phyloP scores from a whole-genome alignment of 2,888 invertebrate genomes.

The Sminthurinus aureus region DNA sequence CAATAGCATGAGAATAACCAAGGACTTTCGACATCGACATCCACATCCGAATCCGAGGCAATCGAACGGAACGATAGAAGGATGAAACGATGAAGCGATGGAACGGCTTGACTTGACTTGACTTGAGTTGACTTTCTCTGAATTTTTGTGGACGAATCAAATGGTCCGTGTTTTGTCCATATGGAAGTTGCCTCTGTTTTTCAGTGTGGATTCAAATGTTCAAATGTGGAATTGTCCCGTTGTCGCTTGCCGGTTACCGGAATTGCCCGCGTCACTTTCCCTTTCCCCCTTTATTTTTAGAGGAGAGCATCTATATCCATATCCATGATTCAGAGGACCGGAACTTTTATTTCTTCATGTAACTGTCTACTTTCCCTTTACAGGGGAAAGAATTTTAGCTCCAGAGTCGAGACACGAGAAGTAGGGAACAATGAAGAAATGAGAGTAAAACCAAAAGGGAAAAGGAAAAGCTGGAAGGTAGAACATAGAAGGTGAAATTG shows the following conservation, averaged over 20 bases:
- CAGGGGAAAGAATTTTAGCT: not conserved
- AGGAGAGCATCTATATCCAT: too few species aligned
- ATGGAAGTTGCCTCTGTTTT: too few species aligned
- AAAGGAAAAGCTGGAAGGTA: not conserved
- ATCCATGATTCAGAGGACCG: not conserved
- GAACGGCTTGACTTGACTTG: not conserved
- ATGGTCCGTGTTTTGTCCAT: too few species aligned
- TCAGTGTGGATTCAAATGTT: too few species aligned
- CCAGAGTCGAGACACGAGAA: too few species aligned
- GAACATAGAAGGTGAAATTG: not conserved
- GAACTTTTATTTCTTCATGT: too few species aligned
- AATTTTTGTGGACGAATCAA: too few species aligned
- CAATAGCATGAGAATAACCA: not conserved
- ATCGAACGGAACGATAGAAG: not conserved
- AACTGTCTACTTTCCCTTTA: not conserved
- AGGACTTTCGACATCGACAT: not conserved
- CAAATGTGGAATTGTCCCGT: too few species aligned
- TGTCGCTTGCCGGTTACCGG: too few species aligned
- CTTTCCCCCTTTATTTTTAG: not conserved
- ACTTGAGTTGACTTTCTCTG: too few species aligned
- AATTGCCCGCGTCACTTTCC: not conserved
- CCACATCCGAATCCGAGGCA: not conserved
- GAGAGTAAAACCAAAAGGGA: not conserved
- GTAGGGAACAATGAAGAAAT: too few species aligned
- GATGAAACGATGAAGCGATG: not conserved